Conservation (phyloP, 2,888 invertebrate species). For the Tenthredo notha region DNA sequence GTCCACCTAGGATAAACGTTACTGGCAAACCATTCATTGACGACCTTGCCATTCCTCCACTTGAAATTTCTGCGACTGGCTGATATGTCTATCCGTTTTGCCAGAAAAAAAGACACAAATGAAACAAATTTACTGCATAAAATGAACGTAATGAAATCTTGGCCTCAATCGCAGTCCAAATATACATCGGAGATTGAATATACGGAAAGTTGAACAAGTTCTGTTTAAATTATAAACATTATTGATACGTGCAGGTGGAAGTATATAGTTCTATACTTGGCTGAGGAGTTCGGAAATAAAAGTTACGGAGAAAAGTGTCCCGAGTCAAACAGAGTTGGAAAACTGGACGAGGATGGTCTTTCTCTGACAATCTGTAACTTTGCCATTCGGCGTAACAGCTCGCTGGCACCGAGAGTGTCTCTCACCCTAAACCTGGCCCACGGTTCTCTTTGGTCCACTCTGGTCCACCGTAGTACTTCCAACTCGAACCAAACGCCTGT, state of each 20-base stretch:
- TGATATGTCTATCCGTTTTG: not conserved
- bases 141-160: not conserved
- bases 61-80: not conserved
- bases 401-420: slow-evolving; percentile 59
- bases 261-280: slow-evolving; percentile 2
- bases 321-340: slow-evolving; percentile 31
- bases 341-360: slow-evolving; percentile 55
- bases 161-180: not conserved
- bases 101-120: not conserved
- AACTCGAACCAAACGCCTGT: slow-evolving; percentile 36
- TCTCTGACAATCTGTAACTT: slow-evolving; percentile 70
- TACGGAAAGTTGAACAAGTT: not conserved
- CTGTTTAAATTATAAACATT: slow-evolving; percentile 6
- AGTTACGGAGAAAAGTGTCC: slow-evolving; percentile 41
- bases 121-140: not conserved
- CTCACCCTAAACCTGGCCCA: slow-evolving; percentile 40
- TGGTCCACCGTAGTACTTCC: slow-evolving; percentile 3
- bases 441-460: slow-evolving; percentile 42
- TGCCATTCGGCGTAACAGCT: slow-evolving; percentile 69
- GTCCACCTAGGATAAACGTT: slow-evolving; percentile 27
- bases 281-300: slow-evolving; percentile 38
- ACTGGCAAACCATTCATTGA: not conserved
- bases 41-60: not conserved
- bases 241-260: not conserved
- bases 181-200: not conserved